Conservation (phyloP, 2,113 vertebrate genomes). For the Nibea albiflora region DNA sequence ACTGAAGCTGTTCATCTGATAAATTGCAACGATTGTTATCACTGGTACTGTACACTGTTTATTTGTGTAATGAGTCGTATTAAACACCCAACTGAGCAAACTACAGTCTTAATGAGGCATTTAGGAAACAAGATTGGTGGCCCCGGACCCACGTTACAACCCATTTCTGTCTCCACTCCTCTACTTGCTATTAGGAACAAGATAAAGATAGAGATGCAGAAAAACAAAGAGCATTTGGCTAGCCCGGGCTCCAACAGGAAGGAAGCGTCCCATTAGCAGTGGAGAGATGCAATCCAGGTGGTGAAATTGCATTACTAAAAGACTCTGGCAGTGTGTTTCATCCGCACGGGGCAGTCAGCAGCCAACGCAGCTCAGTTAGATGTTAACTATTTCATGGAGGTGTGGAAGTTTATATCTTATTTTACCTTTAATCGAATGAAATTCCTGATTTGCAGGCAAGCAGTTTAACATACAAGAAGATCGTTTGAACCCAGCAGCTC, state of each 20-base stretch:
- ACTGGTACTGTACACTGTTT: slow-evolving; percentile 42
- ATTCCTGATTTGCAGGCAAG: too few relatives aligned
- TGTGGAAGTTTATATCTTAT: too few relatives aligned
- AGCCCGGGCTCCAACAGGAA: slow-evolving; percentile 46
- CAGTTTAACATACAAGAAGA: too few relatives aligned
- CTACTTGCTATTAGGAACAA: slow-evolving; percentile 14
- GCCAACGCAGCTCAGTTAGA: not conserved
- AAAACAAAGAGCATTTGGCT: slow-evolving; percentile 36
- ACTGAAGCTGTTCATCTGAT: slow-evolving; percentile 28
- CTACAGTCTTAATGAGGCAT: slow-evolving; percentile 52
- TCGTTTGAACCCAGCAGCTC: not conserved
- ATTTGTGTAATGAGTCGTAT: slow-evolving; percentile 62
- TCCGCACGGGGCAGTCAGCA: not conserved
- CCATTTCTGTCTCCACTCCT: slow-evolving; percentile 17
- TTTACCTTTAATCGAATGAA: too few relatives aligned
- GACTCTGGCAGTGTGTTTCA: slow-evolving; percentile 11
- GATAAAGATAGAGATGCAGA: slow-evolving; percentile 44
- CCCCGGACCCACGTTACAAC: slow-evolving; percentile 43
- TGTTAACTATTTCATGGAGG: not conserved
- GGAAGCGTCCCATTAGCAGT: slow-evolving; percentile 54
- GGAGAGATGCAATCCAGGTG: slow-evolving; percentile 64
- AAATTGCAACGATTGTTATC: slow-evolving; percentile 43
- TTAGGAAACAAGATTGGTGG: slow-evolving; percentile 47
- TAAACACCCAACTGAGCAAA: slow-evolving; percentile 51
- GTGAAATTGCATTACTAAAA: slow-evolving; percentile 17